These are phyloP conservation scores for Hypotaenidia okinawae DNA, from an alignment of 2,797 vertebrate species.

Conservation along the genomic window DNA sequence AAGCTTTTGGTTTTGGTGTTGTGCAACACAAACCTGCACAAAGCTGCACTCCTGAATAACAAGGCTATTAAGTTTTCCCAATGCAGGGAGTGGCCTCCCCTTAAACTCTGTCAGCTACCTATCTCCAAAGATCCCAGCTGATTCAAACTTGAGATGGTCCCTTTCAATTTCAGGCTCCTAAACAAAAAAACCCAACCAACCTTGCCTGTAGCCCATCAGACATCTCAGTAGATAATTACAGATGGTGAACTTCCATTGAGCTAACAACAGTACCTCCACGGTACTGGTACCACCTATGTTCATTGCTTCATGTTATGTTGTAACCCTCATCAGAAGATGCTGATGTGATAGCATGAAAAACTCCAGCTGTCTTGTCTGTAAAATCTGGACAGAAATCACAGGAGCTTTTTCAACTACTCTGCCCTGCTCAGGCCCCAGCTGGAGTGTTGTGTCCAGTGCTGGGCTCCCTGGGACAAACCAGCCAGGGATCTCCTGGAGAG, in stretches of 20 bases:
- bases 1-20: constrained; percentile 34
- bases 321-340: neutral
- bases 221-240: neutral
- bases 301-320: neutral
- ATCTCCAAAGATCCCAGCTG: neutral
- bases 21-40: constrained; percentile 8
- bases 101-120: neutral
- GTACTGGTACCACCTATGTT: neutral
- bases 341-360: neutral
- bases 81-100: constrained; percentile 21
- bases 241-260: neutral
- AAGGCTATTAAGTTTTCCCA: constrained; percentile 28
- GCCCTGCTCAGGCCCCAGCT: no score
- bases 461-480: no score
- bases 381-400: neutral
- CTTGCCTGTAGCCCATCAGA: neutral
- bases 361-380: neutral
- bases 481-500: no score
- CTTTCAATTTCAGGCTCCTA: neutral
- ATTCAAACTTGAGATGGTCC: neutral
- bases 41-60: neutral
- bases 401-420: neutral
- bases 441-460: no score
- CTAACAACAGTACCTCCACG: neutral
- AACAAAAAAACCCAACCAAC: neutral